Percentiles rank a stretch among this genome's conserved stretches.
Conservation (phyloP, 2,797 vertebrate genomes). For the Malurus leucopterus region DNA sequence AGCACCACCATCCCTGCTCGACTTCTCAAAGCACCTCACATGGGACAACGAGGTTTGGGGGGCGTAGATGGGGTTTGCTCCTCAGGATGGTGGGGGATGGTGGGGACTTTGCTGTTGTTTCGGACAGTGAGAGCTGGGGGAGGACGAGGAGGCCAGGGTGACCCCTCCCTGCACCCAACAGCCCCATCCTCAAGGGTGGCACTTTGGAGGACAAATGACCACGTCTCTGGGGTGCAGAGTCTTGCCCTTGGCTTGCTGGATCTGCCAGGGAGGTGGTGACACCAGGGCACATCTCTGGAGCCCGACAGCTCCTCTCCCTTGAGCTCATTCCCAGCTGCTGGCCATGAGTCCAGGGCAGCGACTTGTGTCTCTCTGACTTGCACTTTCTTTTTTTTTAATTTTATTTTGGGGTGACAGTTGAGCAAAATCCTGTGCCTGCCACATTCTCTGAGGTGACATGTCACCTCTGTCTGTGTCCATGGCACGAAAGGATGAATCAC, state of each 20-base stretch:
- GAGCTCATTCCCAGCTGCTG: background rate
- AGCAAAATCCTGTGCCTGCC: background rate
- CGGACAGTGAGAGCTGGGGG: background rate
- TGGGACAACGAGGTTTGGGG: background rate
- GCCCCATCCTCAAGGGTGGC: background rate
- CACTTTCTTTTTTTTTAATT: background rate
- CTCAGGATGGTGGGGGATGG: background rate
- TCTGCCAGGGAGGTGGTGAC: background rate
- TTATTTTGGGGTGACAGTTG: background rate
- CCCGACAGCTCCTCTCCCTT: background rate
- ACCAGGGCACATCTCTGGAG: background rate
- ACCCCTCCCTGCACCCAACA: background rate
- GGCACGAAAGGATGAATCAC: background rate
- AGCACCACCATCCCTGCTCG: background rate
- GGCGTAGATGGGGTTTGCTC: background rate
- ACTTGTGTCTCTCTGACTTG: background rate
- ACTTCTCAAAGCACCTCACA: background rate
- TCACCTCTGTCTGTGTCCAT: background rate
- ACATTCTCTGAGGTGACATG: background rate
- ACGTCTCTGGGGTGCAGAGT: background rate
- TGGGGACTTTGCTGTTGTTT: background rate
- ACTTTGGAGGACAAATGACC: background rate
- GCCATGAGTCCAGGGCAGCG: fast-evolving
- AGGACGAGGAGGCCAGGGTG: background rate
- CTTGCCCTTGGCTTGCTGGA: background rate